Conservation (phyloP, 2,113 vertebrate species). For the Elachura formosa region DNA sequence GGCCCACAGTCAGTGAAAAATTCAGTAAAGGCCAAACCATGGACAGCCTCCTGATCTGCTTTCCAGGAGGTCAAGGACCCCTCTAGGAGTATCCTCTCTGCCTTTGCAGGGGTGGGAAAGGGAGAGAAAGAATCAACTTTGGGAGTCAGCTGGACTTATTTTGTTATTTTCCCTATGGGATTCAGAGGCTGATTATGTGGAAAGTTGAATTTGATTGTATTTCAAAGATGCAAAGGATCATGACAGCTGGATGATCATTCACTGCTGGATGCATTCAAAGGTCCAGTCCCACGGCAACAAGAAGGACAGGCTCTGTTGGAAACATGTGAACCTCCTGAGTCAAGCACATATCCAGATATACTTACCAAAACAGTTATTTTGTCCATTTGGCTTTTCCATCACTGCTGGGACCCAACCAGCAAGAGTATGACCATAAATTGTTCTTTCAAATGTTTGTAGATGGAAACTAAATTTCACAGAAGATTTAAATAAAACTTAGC, state of each 20-base stretch:
- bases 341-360: background rate
- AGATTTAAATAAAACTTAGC: background rate
- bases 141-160: background rate
- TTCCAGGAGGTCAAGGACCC: background rate
- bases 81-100: background rate
- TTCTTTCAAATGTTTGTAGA: background rate
- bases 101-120: background rate
- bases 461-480: background rate
- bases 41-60: background rate
- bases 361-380: accelerated
- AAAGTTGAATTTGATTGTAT: background rate
- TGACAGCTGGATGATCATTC: too few species aligned
- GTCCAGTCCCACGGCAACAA: background rate
- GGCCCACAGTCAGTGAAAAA: background rate
- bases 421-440: background rate
- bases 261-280: background rate
- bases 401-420: background rate
- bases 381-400: background rate
- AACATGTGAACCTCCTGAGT: background rate
- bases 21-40: background rate
- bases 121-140: background rate
- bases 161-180: background rate
- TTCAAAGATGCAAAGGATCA: background rate
- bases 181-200: background rate
- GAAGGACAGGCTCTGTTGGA: background rate